Conservation (phyloP, 2,797 vertebrate species). For the Hippocampus kuda region DNA sequence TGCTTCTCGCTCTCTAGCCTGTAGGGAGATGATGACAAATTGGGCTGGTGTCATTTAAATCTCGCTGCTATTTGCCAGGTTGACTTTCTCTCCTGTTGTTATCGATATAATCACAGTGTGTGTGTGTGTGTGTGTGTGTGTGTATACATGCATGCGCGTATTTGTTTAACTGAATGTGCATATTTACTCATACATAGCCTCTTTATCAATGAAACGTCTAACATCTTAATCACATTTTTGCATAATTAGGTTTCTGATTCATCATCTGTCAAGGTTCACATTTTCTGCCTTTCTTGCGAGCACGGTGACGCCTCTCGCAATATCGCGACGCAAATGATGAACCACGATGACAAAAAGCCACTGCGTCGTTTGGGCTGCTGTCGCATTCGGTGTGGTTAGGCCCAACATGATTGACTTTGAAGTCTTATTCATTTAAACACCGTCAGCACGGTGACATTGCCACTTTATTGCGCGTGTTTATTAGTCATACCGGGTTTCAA, state of each 20-base stretch:
- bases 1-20: slow-evolving; percentile 35
- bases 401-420: too few species aligned
- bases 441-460: neutral
- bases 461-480: neutral
- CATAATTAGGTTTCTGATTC: neutral
- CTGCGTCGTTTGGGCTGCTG: neutral
- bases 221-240: neutral
- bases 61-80: slow-evolving; percentile 32
- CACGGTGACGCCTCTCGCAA: neutral
- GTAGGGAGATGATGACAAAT: slow-evolving; percentile 46
- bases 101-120: slow-evolving; percentile 8
- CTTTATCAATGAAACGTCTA: neutral
- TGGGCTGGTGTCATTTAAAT: slow-evolving; percentile 49
- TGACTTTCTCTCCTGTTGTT: slow-evolving; percentile 15
- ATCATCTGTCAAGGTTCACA: slow-evolving; percentile 1
- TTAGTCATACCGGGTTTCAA: neutral
- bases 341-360: neutral
- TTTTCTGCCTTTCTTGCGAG: neutral
- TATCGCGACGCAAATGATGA: neutral
- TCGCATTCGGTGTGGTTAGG: neutral
- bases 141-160: neutral
- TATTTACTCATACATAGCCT: neutral
- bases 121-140: neutral
- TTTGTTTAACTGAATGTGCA: neutral
- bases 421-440: neutral